These are phyloP conservation scores for Argopecten irradians DNA, from an alignment of 1,140 invertebrate genomes.

Conservation along the genomic window DNA sequence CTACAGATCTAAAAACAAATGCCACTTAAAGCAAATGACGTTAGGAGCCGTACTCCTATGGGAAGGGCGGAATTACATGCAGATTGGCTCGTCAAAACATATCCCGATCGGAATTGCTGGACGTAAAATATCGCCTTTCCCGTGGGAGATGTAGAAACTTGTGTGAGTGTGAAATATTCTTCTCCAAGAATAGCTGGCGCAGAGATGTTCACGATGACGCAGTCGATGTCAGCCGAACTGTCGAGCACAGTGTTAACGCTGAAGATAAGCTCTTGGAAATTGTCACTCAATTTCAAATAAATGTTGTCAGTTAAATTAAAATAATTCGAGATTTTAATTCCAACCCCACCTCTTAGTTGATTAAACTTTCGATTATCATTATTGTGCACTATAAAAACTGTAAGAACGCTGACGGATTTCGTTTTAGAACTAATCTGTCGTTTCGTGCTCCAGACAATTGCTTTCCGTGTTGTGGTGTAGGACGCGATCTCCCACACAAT, in stretches of 20 bases:
- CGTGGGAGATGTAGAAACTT: background rate
- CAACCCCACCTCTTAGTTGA: too few species aligned
- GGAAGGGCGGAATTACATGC: background rate
- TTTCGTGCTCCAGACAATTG: too few species aligned
- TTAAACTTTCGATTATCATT: too few species aligned
- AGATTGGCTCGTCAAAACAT: background rate
- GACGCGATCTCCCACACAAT: too few species aligned
- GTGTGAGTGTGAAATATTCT: background rate
- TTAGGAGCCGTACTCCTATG: background rate
- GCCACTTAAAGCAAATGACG: background rate
- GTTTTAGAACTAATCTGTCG: too few species aligned
- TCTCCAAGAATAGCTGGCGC: background rate
- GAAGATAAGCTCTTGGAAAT: background rate
- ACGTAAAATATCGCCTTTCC: background rate
- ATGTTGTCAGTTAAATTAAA: too few species aligned
- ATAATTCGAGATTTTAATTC: too few species aligned
- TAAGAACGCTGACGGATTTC: too few species aligned
- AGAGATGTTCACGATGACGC: background rate
- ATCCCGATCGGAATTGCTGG: background rate
- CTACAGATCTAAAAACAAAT: background rate
- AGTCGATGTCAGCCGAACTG: background rate
- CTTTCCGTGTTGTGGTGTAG: too few species aligned
- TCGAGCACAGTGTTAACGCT: background rate
- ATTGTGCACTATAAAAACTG: too few species aligned
- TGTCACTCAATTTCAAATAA: background rate